Evolutionary conservation across 2,797 vertebrate species (phyloP).

Genomic region (Astyanax mexicanus): DNA sequence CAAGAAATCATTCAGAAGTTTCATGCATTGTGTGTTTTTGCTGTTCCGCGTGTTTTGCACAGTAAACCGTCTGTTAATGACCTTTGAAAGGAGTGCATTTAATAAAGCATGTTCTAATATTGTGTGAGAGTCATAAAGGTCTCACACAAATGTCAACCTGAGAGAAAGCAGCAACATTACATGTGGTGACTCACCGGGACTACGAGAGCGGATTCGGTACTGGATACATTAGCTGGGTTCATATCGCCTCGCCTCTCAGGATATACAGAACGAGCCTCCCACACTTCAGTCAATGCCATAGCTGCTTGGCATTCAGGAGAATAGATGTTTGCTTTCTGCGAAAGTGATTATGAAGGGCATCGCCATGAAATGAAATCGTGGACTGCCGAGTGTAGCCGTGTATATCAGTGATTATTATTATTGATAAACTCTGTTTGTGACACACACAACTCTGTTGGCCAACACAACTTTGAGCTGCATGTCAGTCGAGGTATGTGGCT

Average conservation of each 20-base stretch:
- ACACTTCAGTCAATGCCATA: neutral
- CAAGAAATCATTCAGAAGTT: neutral
- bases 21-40: neutral
- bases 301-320: constrained; percentile 13
- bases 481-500: neutral
- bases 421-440: neutral
- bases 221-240: neutral
- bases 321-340: neutral
- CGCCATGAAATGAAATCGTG: constrained; percentile 5
- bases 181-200: constrained; percentile 5
- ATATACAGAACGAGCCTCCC: neutral
- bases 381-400: neutral
- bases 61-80: constrained; percentile 12
- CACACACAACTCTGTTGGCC: neutral
- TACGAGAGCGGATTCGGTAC: neutral
- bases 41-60: neutral
- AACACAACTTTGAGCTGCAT: neutral
- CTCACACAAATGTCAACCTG: constrained; percentile 26
- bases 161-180: neutral
- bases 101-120: constrained; percentile 4
- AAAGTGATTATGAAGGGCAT: constrained; percentile 2
- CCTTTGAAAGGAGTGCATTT: constrained; percentile 6
- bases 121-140: constrained; percentile 21
- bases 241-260: constrained; percentile 2
- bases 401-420: neutral